These are phyloP conservation scores for Asbolus verrucosus DNA, from an alignment of 1,140 invertebrate species.

Conservation along the genomic window DNA sequence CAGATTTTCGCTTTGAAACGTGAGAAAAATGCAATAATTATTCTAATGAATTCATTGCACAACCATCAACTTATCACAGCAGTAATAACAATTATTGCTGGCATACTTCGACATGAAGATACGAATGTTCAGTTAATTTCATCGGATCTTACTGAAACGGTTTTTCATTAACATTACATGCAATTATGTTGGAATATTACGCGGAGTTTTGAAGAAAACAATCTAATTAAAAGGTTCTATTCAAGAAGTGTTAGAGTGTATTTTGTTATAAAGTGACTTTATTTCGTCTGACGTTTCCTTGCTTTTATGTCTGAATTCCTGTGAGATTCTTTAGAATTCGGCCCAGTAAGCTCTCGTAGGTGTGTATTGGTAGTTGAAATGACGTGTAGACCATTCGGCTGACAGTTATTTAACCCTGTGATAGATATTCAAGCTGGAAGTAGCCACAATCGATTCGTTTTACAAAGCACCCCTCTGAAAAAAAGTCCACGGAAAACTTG, in stretches of 20 bases:
- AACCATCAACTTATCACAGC: too few species aligned
- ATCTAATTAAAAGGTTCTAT: conserved; percentile 25
- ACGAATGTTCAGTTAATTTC: too few species aligned
- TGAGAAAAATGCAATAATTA: not conserved
- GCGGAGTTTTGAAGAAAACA: not conserved
- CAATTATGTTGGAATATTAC: too few species aligned
- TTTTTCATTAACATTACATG: too few species aligned
- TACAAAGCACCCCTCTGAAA: conserved; percentile 6
- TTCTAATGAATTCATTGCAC: not conserved
- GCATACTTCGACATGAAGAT: not conserved
- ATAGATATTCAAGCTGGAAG: conserved; percentile 51
- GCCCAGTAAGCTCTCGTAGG: conserved; percentile 24
- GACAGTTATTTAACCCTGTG: conserved; percentile 53
- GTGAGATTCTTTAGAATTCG: conserved; percentile 47
- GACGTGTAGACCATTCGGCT: conserved; percentile 46
- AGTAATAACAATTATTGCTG: not conserved
- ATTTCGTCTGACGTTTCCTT: conserved; percentile 48
- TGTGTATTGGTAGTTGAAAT: conserved; percentile 35
- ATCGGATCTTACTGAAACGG: too few species aligned
- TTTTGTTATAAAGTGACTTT: conserved; percentile 46
- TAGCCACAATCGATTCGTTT: conserved; percentile 47
- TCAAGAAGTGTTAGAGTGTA: conserved; percentile 20
- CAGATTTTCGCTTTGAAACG: conserved; percentile 15
- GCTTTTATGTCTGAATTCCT: conserved; percentile 48
- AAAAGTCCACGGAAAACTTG: conserved; percentile 15